These are phyloP conservation scores for Gopherus flavomarginatus DNA, from an alignment of 2,113 vertebrate species.

Conservation along the genomic window DNA sequence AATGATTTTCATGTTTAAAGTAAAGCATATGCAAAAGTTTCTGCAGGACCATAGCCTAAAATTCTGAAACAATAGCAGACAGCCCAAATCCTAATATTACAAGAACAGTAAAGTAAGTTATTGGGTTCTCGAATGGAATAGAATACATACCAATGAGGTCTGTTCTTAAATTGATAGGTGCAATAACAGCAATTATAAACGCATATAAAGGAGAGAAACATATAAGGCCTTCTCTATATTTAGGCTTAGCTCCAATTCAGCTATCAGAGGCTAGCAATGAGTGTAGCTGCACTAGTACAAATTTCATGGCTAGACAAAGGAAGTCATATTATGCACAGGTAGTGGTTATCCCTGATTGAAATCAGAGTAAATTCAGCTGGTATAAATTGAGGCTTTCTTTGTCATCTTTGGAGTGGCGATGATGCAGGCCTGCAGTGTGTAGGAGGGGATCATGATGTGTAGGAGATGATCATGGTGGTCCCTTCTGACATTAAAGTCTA, in stretches of 20 bases:
- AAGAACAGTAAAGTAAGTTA: neutral
- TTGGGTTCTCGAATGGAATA: neutral
- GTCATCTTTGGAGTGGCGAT: neutral
- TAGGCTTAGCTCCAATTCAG: neutral
- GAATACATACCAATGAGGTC: neutral
- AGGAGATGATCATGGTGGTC: no score
- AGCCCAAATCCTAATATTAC: neutral
- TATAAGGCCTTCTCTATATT: neutral
- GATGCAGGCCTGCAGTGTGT: no score
- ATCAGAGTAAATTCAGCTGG: neutral
- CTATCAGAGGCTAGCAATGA: neutral
- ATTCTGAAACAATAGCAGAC: neutral
- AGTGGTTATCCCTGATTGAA: neutral
- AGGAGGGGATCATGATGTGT: no score
- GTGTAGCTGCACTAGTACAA: neutral
- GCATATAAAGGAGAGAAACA: neutral
- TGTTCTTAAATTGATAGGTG: neutral
- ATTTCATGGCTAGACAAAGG: neutral
- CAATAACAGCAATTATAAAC: neutral
- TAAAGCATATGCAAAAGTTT: neutral
- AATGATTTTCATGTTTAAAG: neutral
- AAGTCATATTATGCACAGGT: neutral
- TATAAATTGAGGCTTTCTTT: neutral
- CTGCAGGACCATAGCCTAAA: neutral
- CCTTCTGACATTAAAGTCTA: no score